These are phyloP conservation scores for Macrophya annulata DNA, from an alignment of 2,888 invertebrate species.

Conservation along the genomic window DNA sequence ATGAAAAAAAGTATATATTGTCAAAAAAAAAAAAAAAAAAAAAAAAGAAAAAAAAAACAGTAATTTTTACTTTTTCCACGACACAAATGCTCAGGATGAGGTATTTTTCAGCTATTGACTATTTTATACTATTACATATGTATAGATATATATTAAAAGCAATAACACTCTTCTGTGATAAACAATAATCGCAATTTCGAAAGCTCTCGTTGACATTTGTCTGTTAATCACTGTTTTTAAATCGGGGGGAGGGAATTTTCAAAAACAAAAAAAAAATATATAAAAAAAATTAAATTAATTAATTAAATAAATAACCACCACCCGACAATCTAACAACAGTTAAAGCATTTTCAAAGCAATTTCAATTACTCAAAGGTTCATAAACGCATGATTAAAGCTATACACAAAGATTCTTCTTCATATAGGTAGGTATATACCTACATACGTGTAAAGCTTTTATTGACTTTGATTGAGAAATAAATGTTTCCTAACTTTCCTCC, in stretches of 20 bases:
- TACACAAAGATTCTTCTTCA: neutral
- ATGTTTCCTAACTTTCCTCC: neutral
- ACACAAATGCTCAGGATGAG: slow-evolving; percentile 29
- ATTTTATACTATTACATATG: no score
- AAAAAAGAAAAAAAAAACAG: neutral
- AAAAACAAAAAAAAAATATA: slow-evolving; percentile 10
- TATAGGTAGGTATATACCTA: neutral
- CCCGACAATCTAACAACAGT: slow-evolving; percentile 44
- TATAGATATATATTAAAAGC: neutral
- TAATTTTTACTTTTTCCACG: neutral
- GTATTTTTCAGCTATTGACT: neutral
- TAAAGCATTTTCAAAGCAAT: slow-evolving; percentile 36
- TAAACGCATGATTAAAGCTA: slow-evolving; percentile 20
- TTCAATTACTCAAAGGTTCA: neutral
- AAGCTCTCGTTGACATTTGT: slow-evolving; percentile 6
- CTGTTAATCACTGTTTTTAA: slow-evolving; percentile 26
- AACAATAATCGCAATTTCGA: slow-evolving; percentile 9
- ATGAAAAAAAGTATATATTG: neutral
- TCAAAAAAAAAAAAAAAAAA: neutral
- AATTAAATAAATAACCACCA: slow-evolving; percentile 41
- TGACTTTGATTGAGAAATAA: slow-evolving; percentile 13
- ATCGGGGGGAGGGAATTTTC: neutral
- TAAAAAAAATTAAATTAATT: no score
- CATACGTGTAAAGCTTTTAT: neutral
- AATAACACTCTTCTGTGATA: neutral